Base-by-base conservation (phyloP, 1,140 invertebrate species). In the Eumeta japonica region DNA sequence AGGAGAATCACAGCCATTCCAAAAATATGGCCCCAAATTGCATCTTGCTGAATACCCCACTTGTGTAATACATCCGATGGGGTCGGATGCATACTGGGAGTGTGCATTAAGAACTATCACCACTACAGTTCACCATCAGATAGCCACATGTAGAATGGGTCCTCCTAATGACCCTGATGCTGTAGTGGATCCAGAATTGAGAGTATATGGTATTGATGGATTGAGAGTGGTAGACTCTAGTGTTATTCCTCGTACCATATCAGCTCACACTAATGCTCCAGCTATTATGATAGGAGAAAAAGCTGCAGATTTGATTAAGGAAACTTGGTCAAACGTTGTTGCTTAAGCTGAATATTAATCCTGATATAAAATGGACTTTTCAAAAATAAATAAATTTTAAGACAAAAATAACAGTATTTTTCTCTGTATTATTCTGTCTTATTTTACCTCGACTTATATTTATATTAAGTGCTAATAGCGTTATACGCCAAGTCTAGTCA, bases 261-360 rank as follows among this genome's bases (percentile, higher is more conserved):
- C 77, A 14, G 87, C 81, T 2, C 88, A 92, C 55, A 81, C 85
- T 0, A 85, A 84, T 45, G 85, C 84, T 1, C 81, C 83, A 0
- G 81, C 86, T 2, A 77, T 83, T 20, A 93, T 95, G 90, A 86
- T 96, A 28, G 93, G 81, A 0, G 93, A 96, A 65, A 91, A 90
- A 53, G 88, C 81, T 0, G 83, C 90, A 0, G 88, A 93, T 61
- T 77, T 94, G 59, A 90, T 95, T 20, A 86, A 84, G 50, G 60
- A 75, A 33, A 63, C 78, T 20, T 85, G 83, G 83, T 57, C 48
- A 3, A 70, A 67, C 47, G 46, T 52, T 13, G 45, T 66, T 19
- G 5, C 9, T 10, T 30, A 11, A 30, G 13, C 13, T 30, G 12
- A 30, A 30, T 30, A n/a, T n/a, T n/a, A n/a, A n/a, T n/a, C n/a